Conservation (phyloP, 2,113 vertebrate species). For the Himantopus leucocephalus region DNA sequence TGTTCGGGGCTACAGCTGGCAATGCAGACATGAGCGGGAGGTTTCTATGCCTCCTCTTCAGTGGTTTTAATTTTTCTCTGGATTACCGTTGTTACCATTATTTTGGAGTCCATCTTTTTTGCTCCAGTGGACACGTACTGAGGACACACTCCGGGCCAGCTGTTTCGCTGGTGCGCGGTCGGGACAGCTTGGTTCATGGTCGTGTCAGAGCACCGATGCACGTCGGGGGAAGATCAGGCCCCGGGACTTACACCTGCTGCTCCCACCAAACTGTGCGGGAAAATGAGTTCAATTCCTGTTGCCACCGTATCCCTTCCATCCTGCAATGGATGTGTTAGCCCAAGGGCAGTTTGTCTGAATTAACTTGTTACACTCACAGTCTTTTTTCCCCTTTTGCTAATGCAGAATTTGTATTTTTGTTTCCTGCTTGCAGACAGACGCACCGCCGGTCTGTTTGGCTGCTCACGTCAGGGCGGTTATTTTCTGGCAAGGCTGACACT, state of each 20-base stretch:
- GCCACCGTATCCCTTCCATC: not conserved
- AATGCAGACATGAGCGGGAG: not conserved
- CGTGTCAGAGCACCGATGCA: not conserved
- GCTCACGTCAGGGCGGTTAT: accelerated
- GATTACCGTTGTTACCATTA: not conserved
- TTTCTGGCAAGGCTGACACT: not conserved
- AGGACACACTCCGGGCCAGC: not conserved
- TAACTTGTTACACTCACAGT: not conserved
- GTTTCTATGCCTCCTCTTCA: not conserved
- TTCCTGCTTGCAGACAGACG: not conserved
- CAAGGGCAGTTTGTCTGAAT: not conserved
- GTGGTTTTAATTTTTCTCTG: not conserved
- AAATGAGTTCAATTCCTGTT: not conserved
- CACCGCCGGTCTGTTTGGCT: not conserved
- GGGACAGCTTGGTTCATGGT: not conserved
- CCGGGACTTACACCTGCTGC: not conserved
- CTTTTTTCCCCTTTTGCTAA: not conserved
- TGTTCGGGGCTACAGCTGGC: not conserved
- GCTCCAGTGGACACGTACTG: not conserved
- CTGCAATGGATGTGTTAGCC: not conserved
- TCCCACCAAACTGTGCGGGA: not conserved
- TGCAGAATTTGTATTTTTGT: not conserved
- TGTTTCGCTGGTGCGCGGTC: accelerated
- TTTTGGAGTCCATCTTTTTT: not conserved
- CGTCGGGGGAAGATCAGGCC: not conserved